Evolutionary conservation across 2,113 vertebrate genomes (phyloP).

Genomic region (Perca fluviatilis): DNA sequence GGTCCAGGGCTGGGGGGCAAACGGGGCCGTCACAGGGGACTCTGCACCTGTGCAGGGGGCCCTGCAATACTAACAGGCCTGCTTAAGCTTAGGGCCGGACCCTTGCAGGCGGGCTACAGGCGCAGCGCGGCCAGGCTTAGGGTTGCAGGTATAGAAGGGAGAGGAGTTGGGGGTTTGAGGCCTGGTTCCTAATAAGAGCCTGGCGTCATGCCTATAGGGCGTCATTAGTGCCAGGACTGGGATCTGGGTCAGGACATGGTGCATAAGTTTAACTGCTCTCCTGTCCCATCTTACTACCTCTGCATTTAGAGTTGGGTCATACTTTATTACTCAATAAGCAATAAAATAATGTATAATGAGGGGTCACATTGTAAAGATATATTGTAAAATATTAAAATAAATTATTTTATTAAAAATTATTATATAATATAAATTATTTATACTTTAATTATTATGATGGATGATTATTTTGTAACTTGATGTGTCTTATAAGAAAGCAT

Average conservation of each 20-base stretch:
- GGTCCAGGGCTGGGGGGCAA: slow-evolving; percentile 76
- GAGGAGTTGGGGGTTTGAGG: slow-evolving; percentile 67
- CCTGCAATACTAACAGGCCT: slow-evolving; percentile 49
- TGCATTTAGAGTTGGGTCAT: slow-evolving; percentile 8
- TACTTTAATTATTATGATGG: background rate
- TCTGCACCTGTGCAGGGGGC: slow-evolving; percentile 89
- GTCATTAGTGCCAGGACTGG: slow-evolving; percentile 83
- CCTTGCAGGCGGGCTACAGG: slow-evolving; percentile 75
- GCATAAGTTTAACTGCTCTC: slow-evolving; percentile 68
- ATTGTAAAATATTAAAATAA: background rate
- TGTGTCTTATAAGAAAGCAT: too few species aligned
- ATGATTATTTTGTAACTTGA: background rate
- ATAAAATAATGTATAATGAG: background rate
- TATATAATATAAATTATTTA: too few species aligned
- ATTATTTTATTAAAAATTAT: too few species aligned
- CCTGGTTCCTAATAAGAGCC: slow-evolving; percentile 83
- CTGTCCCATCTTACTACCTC: slow-evolving; percentile 17
- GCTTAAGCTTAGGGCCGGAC: slow-evolving; percentile 47
- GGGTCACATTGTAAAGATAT: background rate
- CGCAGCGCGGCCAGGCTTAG: slow-evolving; percentile 54
- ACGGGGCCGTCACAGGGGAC: slow-evolving; percentile 74
- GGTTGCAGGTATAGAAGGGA: slow-evolving; percentile 26
- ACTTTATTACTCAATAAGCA: background rate
- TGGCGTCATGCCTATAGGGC: slow-evolving; percentile 81
- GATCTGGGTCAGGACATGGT: slow-evolving; percentile 85